Evolutionary conservation across 2,113 vertebrate species (phyloP), one percentile per base, ranked within the genome.

Genomic region (Oxyruncus cristatus): DNA sequence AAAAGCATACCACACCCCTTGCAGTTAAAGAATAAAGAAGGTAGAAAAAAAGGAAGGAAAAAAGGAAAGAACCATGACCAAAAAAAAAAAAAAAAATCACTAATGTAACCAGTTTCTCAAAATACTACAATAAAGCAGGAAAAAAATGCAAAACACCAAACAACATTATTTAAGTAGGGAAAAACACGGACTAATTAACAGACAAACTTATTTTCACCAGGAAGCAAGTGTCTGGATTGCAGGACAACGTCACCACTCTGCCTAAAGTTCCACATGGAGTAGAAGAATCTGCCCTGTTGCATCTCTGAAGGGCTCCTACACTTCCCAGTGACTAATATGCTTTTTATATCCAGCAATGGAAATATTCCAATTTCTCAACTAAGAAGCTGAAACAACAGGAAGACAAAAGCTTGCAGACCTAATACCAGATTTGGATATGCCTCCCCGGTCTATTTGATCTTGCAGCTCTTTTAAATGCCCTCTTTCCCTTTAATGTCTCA

Each of bases 331-430:
- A 89, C 78, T 80, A 96, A 90, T 33, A 5, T 23, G 62, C 87
- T 95, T 95, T 96, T 89, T 94, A 88, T 94, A 96, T 80, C 82
- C 63, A 88, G 85, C 28, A 27, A 62, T 66, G 59, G 82, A 92
- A 72, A 46, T 62, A 63, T 39, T 94, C 85, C 90, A 92, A 9
- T 70, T 76, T 76, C 75, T 92, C 79, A 30, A 86, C 59, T 50
- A 73, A 93, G 82, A 88, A 70, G 62, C 30, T 90, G 75, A 20
- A 81, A 56, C 67, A 94, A 88, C 63, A 92, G 88, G 85, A 88
- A 92, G 71, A 93, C 67, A 93, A 88, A 95, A 92, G 68, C 78
- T 55, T 90, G 49, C 55, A 92, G 63, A 77, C 19, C 12, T n/a
- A 80, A 41, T 26, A 47, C 23, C 39, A 93, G 30, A 80, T 55